Conservation (phyloP, 1,140 invertebrate genomes). For the Drosophila azteca region DNA sequence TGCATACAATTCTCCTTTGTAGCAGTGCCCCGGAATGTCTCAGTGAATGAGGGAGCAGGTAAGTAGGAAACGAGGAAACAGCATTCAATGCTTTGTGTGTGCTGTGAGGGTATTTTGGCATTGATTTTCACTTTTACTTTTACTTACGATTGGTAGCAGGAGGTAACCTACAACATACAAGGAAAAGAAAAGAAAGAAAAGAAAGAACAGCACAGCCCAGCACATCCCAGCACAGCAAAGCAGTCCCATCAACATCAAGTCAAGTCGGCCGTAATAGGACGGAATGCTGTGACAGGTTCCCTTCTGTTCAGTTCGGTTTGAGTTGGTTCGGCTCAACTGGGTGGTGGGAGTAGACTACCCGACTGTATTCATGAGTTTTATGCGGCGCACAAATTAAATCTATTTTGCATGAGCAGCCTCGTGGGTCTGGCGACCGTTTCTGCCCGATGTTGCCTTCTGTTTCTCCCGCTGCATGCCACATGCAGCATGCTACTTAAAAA, state of each 20-base stretch:
- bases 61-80: slow-evolving; percentile 1
- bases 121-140: slow-evolving; percentile 40
- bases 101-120: slow-evolving; percentile 9
- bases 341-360: neutral
- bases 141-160: neutral
- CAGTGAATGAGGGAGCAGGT: neutral
- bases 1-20: slow-evolving; percentile 51
- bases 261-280: too few relatives aligned
- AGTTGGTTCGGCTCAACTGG: too few relatives aligned
- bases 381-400: slow-evolving; percentile 65
- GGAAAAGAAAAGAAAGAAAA: neutral
- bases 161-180: neutral
- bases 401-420: slow-evolving; percentile 65
- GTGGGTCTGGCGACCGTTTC: slow-evolving; percentile 51
- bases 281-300: too few relatives aligned
- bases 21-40: too few relatives aligned
- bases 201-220: too few relatives aligned
- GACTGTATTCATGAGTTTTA: slow-evolving; percentile 73
- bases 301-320: too few relatives aligned
- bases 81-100: slow-evolving; percentile 16
- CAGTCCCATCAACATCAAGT: too few relatives aligned
- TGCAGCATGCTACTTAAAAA: slow-evolving; percentile 58
- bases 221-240: too few relatives aligned
- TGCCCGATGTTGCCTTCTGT: slow-evolving; percentile 13
- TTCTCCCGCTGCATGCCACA: neutral